These are phyloP conservation scores for Alfaro cultratus DNA, from an alignment of 2,797 vertebrate genomes.

Conservation along the genomic window DNA sequence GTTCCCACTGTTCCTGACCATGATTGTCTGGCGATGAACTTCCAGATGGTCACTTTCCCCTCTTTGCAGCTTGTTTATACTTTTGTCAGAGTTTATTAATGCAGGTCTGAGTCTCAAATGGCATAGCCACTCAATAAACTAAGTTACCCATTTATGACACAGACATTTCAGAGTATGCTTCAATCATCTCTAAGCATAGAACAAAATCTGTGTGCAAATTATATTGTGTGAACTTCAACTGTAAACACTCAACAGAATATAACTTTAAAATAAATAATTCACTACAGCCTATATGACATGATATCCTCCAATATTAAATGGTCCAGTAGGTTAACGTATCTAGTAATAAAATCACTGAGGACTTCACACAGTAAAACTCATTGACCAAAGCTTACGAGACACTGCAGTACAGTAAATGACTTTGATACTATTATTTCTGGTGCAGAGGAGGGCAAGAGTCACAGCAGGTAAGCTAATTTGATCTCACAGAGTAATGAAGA, in stretches of 20 bases:
- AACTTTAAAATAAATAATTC: constrained; percentile 6
- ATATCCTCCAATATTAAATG: constrained; percentile 28
- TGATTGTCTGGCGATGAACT: constrained; percentile 1
- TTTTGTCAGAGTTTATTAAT: constrained; percentile 19
- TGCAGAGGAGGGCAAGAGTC: constrained; percentile 55
- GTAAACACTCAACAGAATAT: neutral
- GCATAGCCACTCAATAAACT: neutral
- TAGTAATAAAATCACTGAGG: constrained; percentile 29
- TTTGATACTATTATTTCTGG: constrained; percentile 59
- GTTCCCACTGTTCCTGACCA: constrained; percentile 5
- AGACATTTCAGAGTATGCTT: neutral
- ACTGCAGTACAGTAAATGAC: constrained; percentile 46
- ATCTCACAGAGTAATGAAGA: constrained; percentile 69
- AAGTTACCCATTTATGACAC: neutral
- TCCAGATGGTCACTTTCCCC: constrained; percentile 9
- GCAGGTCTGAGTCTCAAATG: neutral
- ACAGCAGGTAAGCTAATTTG: constrained; percentile 68
- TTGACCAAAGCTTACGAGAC: constrained; percentile 46
- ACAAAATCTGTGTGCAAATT: neutral
- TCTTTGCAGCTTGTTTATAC: constrained; percentile 8
- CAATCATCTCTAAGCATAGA: neutral
- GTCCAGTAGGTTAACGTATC: constrained; percentile 33
- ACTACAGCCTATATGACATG: neutral
- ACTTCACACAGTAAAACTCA: constrained; percentile 21
- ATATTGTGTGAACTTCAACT: neutral